These are phyloP conservation scores for Mesorhabditis belari DNA, from an alignment of 2,888 invertebrate species.

Conservation along the genomic window DNA sequence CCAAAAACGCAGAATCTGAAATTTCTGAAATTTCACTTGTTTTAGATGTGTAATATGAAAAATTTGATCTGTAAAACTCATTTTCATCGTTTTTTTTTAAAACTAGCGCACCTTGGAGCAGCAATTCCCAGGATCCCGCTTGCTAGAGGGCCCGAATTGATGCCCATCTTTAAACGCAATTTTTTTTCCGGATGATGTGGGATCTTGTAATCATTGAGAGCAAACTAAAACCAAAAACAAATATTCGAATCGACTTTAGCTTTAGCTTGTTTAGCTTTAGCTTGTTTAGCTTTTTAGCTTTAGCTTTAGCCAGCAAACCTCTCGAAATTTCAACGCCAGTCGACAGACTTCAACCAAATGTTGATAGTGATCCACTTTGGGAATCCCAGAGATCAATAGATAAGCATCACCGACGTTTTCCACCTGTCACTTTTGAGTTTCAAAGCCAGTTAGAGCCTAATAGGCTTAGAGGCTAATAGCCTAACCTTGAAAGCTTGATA, in stretches of 20 bases:
- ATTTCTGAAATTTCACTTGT: background rate
- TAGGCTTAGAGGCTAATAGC: background rate
- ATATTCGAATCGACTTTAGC: background rate
- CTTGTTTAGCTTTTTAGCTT: background rate
- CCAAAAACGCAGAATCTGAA: slow-evolving; percentile 33
- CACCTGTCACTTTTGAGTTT: slow-evolving; percentile 4
- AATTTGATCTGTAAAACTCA: background rate
- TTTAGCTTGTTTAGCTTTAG: no score
- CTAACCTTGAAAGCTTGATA: slow-evolving; percentile 28
- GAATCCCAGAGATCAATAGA: slow-evolving; percentile 30
- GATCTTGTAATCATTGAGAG: slow-evolving; percentile 17
- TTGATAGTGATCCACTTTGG: slow-evolving; percentile 14
- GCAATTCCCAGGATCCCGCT: slow-evolving; percentile 29
- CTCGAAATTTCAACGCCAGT: slow-evolving; percentile 11
- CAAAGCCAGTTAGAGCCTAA: background rate
- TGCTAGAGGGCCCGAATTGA: slow-evolving; percentile 28
- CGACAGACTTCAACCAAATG: slow-evolving; percentile 24
- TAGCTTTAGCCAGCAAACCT: background rate
- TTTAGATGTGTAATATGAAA: background rate
- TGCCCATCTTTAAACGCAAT: slow-evolving; percentile 24
- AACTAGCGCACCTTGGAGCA: slow-evolving; percentile 18
- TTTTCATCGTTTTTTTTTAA: background rate
- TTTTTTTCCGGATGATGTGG: slow-evolving; percentile 21
- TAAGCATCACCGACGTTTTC: slow-evolving; percentile 38
- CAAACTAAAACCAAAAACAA: slow-evolving; percentile 6